Percentiles rank a stretch among this genome's conserved stretches.
These are phyloP conservation scores for Achlya flavicornis DNA, from an alignment of 2,888 invertebrate genomes.

Conservation along the genomic window DNA sequence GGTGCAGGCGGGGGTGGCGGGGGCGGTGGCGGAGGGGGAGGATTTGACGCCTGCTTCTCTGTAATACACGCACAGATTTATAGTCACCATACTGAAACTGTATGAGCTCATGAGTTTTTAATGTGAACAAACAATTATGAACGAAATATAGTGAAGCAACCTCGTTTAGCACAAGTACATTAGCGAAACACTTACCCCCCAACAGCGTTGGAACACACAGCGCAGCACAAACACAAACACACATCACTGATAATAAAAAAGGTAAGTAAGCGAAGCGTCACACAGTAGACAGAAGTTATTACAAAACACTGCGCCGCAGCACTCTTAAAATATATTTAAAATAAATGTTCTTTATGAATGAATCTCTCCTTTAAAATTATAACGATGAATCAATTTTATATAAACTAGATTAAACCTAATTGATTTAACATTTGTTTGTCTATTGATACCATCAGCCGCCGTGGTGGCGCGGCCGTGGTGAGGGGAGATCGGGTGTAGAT, in stretches of 20 bases:
- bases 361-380: background rate
- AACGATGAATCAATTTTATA: conserved; percentile 18
- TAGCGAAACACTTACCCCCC: conserved; percentile 44
- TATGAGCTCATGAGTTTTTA: background rate
- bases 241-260: conserved; percentile 21
- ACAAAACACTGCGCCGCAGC: conserved; percentile 15
- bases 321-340: background rate
- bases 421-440: background rate
- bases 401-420: background rate
- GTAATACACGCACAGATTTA: conserved; percentile 22
- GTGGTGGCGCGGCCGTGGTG: conserved; percentile 7
- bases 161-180: conserved; percentile 25
- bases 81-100: background rate
- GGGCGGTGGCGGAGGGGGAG: conserved; percentile 67
- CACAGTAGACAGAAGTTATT: conserved; percentile 24
- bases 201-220: conserved; percentile 24
- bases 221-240: too few relatives aligned
- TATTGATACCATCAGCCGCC: background rate
- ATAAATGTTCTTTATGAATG: too few relatives aligned
- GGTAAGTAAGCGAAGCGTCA: conserved; percentile 44
- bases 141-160: background rate
- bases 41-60: conserved; percentile 50
- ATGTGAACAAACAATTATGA: background rate
- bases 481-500: conserved; percentile 17
- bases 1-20: conserved; percentile 69